phyloP scores from a whole-genome alignment of 2,888 invertebrate genomes.

The Antitype chi region DNA sequence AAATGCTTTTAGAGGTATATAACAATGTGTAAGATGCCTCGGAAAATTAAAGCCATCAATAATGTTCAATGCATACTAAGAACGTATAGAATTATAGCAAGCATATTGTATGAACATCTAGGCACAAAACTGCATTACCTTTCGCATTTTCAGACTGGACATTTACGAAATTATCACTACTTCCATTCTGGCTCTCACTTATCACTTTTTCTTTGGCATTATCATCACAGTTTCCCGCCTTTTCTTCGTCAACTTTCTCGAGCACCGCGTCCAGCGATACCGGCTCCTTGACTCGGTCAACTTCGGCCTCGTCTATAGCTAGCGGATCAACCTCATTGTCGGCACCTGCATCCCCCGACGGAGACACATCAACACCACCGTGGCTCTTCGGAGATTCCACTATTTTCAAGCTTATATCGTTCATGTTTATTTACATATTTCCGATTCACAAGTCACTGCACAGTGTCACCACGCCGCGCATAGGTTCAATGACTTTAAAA shows the following conservation, averaged over 20 bases:
- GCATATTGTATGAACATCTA: neutral
- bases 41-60: neutral
- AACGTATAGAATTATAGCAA: neutral
- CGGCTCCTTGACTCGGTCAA: conserved; percentile 71
- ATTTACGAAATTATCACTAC: conserved; percentile 70
- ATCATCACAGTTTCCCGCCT: conserved; percentile 86
- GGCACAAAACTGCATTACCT: conserved; percentile 63
- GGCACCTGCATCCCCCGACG: conserved; percentile 73
- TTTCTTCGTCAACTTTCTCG: conserved; percentile 71
- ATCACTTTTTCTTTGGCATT: conserved; percentile 88
- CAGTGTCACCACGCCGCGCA: conserved; percentile 83
- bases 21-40: neutral
- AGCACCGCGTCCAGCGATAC: conserved; percentile 67
- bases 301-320: conserved; percentile 80
- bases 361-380: conserved; percentile 76
- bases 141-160: conserved; percentile 70
- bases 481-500: conserved; percentile 84
- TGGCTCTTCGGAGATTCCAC: conserved; percentile 86
- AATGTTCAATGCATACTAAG: neutral
- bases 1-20: conserved; percentile 8
- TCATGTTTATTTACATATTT: conserved; percentile 91
- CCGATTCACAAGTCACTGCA: conserved; percentile 84
- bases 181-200: conserved; percentile 75
- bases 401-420: conserved; percentile 88
- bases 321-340: conserved; percentile 86